phyloP scores from a whole-genome alignment of 1,140 invertebrate species.

The Drosophila auraria region DNA sequence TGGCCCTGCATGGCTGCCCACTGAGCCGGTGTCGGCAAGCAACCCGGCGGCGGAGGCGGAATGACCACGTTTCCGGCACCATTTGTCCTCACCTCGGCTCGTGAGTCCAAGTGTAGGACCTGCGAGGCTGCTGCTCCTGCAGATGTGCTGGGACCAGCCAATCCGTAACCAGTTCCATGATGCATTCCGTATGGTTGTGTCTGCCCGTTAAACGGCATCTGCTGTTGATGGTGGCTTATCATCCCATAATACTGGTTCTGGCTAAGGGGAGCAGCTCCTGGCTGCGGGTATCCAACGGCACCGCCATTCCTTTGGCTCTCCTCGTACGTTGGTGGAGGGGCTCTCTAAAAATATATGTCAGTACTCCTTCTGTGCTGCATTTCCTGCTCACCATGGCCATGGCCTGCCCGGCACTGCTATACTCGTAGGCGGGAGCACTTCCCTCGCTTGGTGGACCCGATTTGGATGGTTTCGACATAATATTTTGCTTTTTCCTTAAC shows the following conservation, averaged over 20 bases:
- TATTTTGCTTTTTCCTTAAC: slow-evolving; percentile 4
- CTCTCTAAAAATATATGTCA: slow-evolving; percentile 41
- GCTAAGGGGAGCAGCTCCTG: slow-evolving; percentile 19
- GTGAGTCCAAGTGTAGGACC: slow-evolving; percentile 63
- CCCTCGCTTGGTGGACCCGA: slow-evolving; percentile 7
- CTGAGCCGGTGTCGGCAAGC: slow-evolving; percentile 74
- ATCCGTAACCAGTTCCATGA: slow-evolving; percentile 36
- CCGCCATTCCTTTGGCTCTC: slow-evolving; percentile 61
- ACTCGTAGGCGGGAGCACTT: slow-evolving; percentile 28
- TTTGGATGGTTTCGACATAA: slow-evolving; percentile 36
- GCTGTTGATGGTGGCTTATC: slow-evolving; percentile 65
- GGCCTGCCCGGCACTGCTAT: slow-evolving; percentile 6
- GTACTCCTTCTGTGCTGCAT: neutral
- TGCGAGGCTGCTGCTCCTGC: slow-evolving; percentile 50
- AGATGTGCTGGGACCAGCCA: slow-evolving; percentile 61
- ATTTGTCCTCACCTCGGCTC: slow-evolving; percentile 67
- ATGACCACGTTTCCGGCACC: slow-evolving; percentile 60
- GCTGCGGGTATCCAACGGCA: slow-evolving; percentile 12
- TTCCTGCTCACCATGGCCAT: slow-evolving; percentile 56
- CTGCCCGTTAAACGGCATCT: slow-evolving; percentile 35
- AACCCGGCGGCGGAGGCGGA: slow-evolving; percentile 80
- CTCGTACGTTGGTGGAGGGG: slow-evolving; percentile 77
- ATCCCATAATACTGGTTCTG: slow-evolving; percentile 73
- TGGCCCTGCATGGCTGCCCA: slow-evolving; percentile 80
- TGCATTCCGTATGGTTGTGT: slow-evolving; percentile 22